Base-by-base conservation (phyloP, 2,113 vertebrate species). In the Asarcornis scutulata region DNA sequence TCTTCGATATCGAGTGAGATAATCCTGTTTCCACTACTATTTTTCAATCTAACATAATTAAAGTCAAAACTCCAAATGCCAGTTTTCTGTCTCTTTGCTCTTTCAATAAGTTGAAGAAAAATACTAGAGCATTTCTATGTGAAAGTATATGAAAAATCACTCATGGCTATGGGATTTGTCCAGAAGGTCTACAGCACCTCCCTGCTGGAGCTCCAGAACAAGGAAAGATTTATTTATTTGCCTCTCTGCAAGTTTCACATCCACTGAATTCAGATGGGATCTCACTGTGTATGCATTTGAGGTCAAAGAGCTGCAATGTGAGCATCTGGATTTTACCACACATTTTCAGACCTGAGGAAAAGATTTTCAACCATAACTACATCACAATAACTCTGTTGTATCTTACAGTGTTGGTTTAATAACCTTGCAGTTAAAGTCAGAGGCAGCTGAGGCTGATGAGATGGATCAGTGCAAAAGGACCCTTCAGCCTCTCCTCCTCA, bases 231-330 rank as follows among this genome's bases (percentile, higher is more conserved):
- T 20, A 20, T n/a, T 86, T 40, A 40, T 69, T 83, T 86, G 8
- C 31, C 60, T 85, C 52, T 81, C 92, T 95, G 85, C 72, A 84
- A 72, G 48, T 55, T n/a, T 17, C 83, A 62, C 50, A 86, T 94
- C 93, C 72, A 80, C 53, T 48, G 27, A 48, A 59, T 80, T 64
- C 64, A 91, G 66, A 52, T 48, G 64, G 85, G 72, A 93, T 71
- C 64, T 89, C 71, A 91, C 69, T 80, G 27, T 40, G 6, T 73
- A 90, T 32, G 6, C 73, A 31, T 88, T 22, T 63, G 50, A 89
- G 82, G 90, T 83, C 76, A 94, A 95, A 96, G 58, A 88, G 52
- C 74, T 69, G 60, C 34, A 86, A 36, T 42, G 38, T 55, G 29
- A 55, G 9, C 0, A 0, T 77, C 71, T 17, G 60, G 18, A 83